Percentiles rank a stretch among this genome's conserved stretches.
These are phyloP conservation scores for Zoanthus sansibaricus DNA, from an alignment of 92 coral and sea anemone species.

Conservation along the genomic window DNA sequence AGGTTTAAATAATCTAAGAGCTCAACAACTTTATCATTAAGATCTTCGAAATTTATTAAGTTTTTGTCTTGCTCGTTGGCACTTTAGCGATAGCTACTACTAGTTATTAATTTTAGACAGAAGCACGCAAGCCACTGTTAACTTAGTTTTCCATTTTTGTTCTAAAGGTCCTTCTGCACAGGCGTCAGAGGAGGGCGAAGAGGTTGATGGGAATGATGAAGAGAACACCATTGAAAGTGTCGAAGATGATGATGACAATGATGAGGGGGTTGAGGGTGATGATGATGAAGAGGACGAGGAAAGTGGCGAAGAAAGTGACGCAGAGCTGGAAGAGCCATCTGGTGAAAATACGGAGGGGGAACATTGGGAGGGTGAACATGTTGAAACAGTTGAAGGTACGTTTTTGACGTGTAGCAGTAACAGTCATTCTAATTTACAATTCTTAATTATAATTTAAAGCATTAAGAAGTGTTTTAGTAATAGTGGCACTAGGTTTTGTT, in stretches of 20 bases:
- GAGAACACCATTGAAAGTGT: conserved; percentile 64
- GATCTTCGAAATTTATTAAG: too few relatives aligned
- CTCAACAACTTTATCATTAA: too few relatives aligned
- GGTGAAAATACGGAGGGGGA: conserved; percentile 49
- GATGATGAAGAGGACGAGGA: conserved; percentile 77
- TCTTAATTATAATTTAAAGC: too few relatives aligned
- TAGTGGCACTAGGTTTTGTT: too few relatives aligned
- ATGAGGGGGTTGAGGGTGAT: conserved; percentile 63
- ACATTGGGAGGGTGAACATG: conserved; percentile 40
- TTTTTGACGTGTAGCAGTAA: background rate
- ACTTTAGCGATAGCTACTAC: too few relatives aligned
- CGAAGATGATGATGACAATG: conserved; percentile 77
- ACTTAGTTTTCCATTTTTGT: background rate
- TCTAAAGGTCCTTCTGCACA: conserved; percentile 75
- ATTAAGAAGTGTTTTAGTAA: too few relatives aligned
- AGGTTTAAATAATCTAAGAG: too few relatives aligned
- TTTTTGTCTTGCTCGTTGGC: too few relatives aligned
- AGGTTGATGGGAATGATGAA: conserved; percentile 66
- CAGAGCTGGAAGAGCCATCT: conserved; percentile 44
- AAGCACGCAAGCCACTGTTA: too few relatives aligned
- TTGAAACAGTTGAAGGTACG: conserved; percentile 17
- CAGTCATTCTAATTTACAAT: too few relatives aligned
- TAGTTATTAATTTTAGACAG: too few relatives aligned
- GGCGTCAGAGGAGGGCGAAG: conserved; percentile 89
- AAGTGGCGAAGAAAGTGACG: conserved; percentile 70